Base-by-base conservation (phyloP, 1,140 invertebrate species). In the Drosophila funebris region DNA sequence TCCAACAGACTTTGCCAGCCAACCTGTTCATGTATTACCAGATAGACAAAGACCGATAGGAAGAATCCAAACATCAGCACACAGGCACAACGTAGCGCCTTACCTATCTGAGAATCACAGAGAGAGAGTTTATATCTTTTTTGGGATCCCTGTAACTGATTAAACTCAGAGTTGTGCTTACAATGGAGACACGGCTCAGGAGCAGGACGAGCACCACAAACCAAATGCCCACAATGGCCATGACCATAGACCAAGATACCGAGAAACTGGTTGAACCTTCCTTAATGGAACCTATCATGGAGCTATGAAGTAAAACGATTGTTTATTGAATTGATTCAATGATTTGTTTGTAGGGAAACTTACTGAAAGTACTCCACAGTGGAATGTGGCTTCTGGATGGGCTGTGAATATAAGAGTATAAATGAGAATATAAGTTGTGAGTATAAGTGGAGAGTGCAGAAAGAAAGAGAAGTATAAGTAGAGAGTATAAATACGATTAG, bases 291-390 rank as follows among this genome's bases (percentile, higher is more conserved):
- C 83, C 76, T 18, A 91, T 78, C 8, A 73, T 58, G 7, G 75
- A 69, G 0, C 90, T 91, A 4, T 50, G 20, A 22, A 2, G 16
- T 33, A 33, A n/a, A 13, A n/a, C 5, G 2, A 1, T 29, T 18
- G 11, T 22, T 14, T 1, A 63, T 5, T 7, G 33, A 5, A 6
- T 2, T 6, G n/a, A 39, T 29, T 18, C 0, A 16, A 11, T 20
- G 3, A 2, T 39, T 1, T 39, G 2, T 39, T 3, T 18, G 14
- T 27, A 5, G 14, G 5, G n/a, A 48, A 7, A 46, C 70, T 64
- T 22, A 91, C 90, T 78, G 71, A 64, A 91, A 91, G 46, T 88
- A 91, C 41, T 91, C 90, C 18, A 88, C 83, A 0, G 77, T 85
- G 11, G 90, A 76, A 68, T 91, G 90, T 0, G 90, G 80, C 54